phyloP scores from a whole-genome alignment of 2,888 invertebrate species.

The Thecophora atra region DNA sequence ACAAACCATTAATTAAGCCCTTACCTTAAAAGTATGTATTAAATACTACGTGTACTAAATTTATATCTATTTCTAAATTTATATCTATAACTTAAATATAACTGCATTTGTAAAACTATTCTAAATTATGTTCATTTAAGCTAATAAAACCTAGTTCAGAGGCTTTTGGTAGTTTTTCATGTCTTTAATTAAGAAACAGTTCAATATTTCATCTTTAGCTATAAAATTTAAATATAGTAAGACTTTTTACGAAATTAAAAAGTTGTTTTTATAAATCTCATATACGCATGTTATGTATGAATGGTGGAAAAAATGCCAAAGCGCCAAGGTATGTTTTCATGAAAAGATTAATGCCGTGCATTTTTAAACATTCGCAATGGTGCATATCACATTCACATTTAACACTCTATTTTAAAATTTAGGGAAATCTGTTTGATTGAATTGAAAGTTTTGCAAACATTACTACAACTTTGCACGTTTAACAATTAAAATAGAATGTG shows the following conservation, averaged over 20 bases:
- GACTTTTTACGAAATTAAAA: no score
- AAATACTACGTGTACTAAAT: conserved; percentile 9
- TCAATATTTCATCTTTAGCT: conserved; percentile 12
- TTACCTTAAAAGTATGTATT: conserved; percentile 26
- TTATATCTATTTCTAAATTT: conserved; percentile 37
- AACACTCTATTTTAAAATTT: no score
- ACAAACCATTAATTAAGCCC: conserved; percentile 21
- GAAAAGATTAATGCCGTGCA: no score
- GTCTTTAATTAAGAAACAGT: not conserved
- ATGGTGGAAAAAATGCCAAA: conserved; percentile 15
- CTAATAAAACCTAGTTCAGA: conserved; percentile 33
- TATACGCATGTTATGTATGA: not conserved
- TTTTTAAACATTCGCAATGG: no score
- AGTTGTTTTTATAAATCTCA: no score
- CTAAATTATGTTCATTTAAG: conserved; percentile 42
- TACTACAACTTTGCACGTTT: no score
- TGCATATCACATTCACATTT: no score
- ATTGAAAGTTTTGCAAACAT: no score
- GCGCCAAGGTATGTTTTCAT: conserved; percentile 15
- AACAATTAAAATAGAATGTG: no score
- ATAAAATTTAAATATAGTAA: conserved; percentile 16
- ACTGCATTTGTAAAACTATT: conserved; percentile 46
- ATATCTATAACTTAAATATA: conserved; percentile 44
- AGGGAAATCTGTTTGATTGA: no score
- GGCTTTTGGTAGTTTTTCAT: conserved; percentile 11